A percentile compares a stretch with the other conserved stretches of the same genome.
These are phyloP conservation scores for Psephotus haematonotus DNA, from an alignment of 2,113 vertebrate genomes.

Conservation along the genomic window DNA sequence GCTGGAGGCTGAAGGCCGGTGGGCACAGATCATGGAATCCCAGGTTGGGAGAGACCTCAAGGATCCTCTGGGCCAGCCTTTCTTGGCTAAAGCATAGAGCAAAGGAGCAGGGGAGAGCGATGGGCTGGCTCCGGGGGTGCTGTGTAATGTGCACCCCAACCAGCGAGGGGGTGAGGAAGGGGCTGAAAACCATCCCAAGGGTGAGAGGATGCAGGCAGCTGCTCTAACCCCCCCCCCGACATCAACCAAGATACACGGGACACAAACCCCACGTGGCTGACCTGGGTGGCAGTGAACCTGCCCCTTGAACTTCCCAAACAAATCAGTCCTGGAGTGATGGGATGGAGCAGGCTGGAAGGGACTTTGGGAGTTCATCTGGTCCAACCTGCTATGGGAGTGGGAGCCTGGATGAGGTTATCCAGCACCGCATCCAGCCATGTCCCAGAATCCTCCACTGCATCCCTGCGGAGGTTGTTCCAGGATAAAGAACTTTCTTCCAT, in stretches of 20 bases:
- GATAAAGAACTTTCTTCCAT: neutral
- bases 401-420: neutral
- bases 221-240: neutral
- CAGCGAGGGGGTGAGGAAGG: neutral
- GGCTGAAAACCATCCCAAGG: neutral
- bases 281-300: neutral
- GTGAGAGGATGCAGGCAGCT: neutral
- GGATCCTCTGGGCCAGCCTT: neutral
- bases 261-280: accelerated
- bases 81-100: neutral
- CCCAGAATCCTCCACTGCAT: neutral
- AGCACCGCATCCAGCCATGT: neutral
- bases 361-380: neutral
- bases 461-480: neutral
- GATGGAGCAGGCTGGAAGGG: neutral
- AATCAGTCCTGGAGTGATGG: neutral
- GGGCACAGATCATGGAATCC: neutral
- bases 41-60: neutral
- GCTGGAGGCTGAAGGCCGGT: neutral
- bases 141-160: neutral
- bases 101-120: neutral
- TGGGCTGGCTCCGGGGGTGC: neutral
- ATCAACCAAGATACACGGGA: neutral
- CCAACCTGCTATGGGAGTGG: neutral
- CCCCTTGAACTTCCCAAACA: neutral